A percentile compares a stretch with the other conserved stretches of the same genome.
Evolutionary conservation across 2,113 vertebrate genomes (phyloP).

Genomic region (Litocranius walleri): DNA sequence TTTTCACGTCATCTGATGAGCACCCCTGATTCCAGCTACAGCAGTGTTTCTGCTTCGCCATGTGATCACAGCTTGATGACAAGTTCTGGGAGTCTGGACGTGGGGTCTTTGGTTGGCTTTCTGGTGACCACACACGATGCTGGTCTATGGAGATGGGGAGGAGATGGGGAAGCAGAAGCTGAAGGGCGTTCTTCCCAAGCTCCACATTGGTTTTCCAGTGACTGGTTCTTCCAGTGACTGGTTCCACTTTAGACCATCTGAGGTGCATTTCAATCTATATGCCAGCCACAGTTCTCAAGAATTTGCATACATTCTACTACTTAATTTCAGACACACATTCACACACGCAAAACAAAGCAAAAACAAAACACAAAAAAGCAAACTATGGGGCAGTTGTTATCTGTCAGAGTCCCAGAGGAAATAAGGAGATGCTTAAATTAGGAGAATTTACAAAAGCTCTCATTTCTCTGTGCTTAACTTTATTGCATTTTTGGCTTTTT

Average conservation of each 20-base stretch:
- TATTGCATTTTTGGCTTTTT: neutral
- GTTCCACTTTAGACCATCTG: neutral
- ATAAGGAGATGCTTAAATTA: neutral
- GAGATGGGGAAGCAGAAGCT: neutral
- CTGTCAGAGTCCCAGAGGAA: neutral
- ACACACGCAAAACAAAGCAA: too few species aligned
- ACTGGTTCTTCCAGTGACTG: neutral
- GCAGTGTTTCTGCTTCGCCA: neutral
- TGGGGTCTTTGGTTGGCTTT: neutral
- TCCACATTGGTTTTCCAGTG: neutral
- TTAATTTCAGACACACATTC: neutral
- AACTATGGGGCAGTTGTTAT: too few species aligned
- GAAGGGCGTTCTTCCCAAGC: too few species aligned
- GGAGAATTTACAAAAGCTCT: neutral
- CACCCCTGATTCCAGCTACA: neutral
- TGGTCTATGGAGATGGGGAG: neutral
- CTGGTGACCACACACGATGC: rapidly evolving
- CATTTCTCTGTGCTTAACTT: neutral
- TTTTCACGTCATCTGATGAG: too few species aligned
- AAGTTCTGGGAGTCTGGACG: neutral
- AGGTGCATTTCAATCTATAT: too few species aligned
- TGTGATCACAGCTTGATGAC: rapidly evolving
- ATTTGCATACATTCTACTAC: neutral
- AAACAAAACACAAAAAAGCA: neutral
- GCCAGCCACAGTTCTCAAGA: neutral